Evolutionary conservation across 92 coral and sea anemone species (phyloP).

Genomic region (Muricea muricata): DNA sequence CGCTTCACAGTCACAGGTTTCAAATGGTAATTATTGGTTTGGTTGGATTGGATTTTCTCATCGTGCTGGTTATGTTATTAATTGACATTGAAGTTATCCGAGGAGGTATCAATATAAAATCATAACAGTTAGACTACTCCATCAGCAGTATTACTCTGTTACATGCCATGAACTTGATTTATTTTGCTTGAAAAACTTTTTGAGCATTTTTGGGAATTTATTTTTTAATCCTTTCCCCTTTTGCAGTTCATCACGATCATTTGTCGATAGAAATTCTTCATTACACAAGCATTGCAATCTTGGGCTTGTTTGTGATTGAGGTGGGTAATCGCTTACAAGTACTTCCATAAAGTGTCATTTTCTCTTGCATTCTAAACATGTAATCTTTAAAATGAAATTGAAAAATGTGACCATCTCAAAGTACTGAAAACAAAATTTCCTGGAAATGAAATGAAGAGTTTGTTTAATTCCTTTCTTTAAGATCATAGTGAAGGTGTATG

Average conservation of each 20-base stretch:
- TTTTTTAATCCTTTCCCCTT: too few relatives aligned
- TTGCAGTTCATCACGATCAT: slow-evolving; percentile 81
- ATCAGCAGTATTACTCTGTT: too few relatives aligned
- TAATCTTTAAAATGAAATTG: too few relatives aligned
- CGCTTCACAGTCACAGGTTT: slow-evolving; percentile 82
- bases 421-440: too few relatives aligned
- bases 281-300: slow-evolving; percentile 81
- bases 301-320: slow-evolving; percentile 90
- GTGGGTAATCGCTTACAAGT: slow-evolving; percentile 58
- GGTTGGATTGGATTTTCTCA: slow-evolving; percentile 82
- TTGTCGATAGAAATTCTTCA: slow-evolving; percentile 81
- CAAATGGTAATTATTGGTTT: slow-evolving; percentile 75
- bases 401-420: too few relatives aligned
- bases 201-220: too few relatives aligned
- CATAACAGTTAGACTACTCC: too few relatives aligned
- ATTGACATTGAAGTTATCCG: slow-evolving; percentile 78
- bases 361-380: too few relatives aligned
- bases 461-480: slow-evolving; percentile 24
- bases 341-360: too few relatives aligned
- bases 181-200: too few relatives aligned
- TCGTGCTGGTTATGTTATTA: slow-evolving; percentile 83
- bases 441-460: too few relatives aligned
- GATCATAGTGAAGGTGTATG: slow-evolving; percentile 86
- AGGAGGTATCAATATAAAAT: slow-evolving; percentile 55
- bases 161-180: too few relatives aligned